phyloP scores from a whole-genome alignment of 1,140 invertebrate species.

The Caenorhabditis tropicalis region DNA sequence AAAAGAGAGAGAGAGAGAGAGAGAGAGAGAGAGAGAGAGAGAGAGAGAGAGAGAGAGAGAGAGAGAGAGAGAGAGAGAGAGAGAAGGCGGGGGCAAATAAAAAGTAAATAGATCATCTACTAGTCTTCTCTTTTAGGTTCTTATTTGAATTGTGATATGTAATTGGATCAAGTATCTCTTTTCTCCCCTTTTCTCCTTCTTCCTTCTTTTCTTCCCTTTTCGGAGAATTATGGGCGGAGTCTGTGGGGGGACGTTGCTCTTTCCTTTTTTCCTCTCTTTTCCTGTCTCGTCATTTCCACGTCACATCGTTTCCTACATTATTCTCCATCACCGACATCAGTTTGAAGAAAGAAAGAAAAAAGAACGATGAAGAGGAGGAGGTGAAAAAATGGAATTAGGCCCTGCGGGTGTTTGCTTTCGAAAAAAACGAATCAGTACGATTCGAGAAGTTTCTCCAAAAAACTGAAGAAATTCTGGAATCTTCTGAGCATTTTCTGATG shows the following conservation, averaged over 20 bases:
- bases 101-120: constrained; percentile 23
- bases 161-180: constrained; percentile 40
- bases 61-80: no score
- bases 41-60: no score
- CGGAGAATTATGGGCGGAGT: neutral
- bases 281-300: neutral
- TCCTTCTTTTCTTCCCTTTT: neutral
- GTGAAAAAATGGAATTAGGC: constrained; percentile 17
- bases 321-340: neutral
- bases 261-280: neutral
- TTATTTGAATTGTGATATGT: constrained; percentile 44
- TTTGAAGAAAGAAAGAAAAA: neutral
- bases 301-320: neutral
- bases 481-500: no score
- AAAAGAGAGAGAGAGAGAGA: no score
- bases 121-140: neutral
- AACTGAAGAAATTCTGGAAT: neutral
- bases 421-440: constrained; percentile 3
- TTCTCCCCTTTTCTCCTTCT: neutral
- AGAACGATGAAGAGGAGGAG: neutral
- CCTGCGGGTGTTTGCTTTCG: neutral
- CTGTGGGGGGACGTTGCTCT: no score
- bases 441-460: neutral
- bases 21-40: no score
- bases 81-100: neutral